These are phyloP conservation scores for Pandion haliaetus DNA, from an alignment of 2,113 vertebrate species.

Conservation along the genomic window DNA sequence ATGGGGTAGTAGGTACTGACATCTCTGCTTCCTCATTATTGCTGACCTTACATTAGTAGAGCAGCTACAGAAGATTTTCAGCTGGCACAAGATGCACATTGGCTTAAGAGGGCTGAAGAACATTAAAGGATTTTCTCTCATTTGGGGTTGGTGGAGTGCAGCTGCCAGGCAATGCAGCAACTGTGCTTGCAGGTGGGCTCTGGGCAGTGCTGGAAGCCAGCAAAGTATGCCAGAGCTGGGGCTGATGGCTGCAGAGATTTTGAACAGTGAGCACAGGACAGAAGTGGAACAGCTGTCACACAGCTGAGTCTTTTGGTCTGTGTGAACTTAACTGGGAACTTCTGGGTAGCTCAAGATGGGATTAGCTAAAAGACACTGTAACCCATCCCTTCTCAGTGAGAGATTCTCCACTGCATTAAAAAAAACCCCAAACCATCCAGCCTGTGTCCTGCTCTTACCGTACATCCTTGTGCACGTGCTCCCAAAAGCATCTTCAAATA, in stretches of 20 bases:
- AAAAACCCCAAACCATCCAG: background rate
- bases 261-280: background rate
- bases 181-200: background rate
- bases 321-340: background rate
- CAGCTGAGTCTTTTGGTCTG: background rate
- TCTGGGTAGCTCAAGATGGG: background rate
- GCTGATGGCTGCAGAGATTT: background rate
- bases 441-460: background rate
- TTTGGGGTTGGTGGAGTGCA: background rate
- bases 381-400: background rate
- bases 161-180: background rate
- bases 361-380: background rate
- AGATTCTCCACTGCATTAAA: background rate
- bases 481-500: background rate
- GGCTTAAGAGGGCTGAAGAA: background rate
- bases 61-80: background rate
- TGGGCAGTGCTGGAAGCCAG: background rate
- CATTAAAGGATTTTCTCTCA: background rate
- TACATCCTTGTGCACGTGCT: background rate
- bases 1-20: background rate
- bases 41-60: background rate
- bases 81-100: fast-evolving
- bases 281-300: background rate
- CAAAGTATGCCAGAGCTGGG: background rate
- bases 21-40: background rate